Base-by-base conservation (phyloP, 2,888 invertebrate genomes). In the Isoperla grammatica region DNA sequence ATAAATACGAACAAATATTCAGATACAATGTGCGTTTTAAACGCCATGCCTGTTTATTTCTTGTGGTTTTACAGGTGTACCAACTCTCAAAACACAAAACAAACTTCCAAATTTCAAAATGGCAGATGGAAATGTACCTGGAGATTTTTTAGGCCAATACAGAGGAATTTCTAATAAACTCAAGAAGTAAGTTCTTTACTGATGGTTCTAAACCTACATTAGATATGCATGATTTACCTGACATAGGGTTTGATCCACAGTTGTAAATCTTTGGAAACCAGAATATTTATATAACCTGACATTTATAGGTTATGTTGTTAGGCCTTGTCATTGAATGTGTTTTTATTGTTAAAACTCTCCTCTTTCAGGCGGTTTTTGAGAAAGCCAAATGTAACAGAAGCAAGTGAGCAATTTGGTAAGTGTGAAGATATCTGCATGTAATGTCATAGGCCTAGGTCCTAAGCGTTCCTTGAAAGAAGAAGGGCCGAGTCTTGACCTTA, bases 351-450 rank as follows among this genome's bases (percentile, higher is more conserved):
- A 12, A 42, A 29, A 43, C 20, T 53, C 59, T 54, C n/a, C 20
- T 63, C 62, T 79, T 78, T 29, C 72, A 87, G 87, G 71, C 79
- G 86, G 59, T 87, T 87, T 69, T 76, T 87, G 73, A 79, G 86
- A 46, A 87, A 86, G 68, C 88, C 90, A 1, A 91, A 88, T 72
- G 82, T 88, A 54, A 80, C 85, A 0, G 90, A 90, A 74, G 88
- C 89, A 0, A 84, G 86, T 42, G 86, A 87, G 65, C 87, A 89
- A 67, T 90, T 89, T 69, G 81, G 84, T 72, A 68, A 71, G 71
- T 67, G 57, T 29, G 1, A n/a, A 37, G 42, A 22, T 23, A 48
- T 42, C 9, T 17, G 35, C n/a, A 22, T 15, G 1, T 23, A 29
- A n/a, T 59, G 2, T 50, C 9, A 13, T 17, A 37, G 9, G 15